Evolutionary conservation across 2,113 vertebrate species (phyloP).

Genomic region (Microcebus griseorufus): DNA sequence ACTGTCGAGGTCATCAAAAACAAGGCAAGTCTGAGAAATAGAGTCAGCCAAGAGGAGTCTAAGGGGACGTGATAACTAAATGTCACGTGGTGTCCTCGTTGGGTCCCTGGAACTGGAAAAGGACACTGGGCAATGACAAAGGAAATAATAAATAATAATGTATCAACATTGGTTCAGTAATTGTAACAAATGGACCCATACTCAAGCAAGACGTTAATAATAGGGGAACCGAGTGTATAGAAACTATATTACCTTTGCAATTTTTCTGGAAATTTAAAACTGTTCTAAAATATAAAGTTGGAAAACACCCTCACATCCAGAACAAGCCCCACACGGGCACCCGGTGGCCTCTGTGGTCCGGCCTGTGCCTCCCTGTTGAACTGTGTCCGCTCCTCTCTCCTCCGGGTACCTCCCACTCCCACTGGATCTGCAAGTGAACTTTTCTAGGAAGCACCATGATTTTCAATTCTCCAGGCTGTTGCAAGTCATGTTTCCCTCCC

Average conservation of each 20-base stretch:
- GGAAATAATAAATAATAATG: background rate
- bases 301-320: background rate
- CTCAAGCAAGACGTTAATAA: background rate
- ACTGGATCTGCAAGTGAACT: background rate
- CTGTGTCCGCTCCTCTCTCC: background rate
- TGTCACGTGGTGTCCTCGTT: background rate
- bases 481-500: background rate
- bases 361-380: background rate
- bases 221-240: background rate
- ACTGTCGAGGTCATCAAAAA: background rate
- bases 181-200: background rate
- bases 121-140: background rate
- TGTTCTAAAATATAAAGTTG: background rate
- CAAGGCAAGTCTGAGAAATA: background rate
- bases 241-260: background rate
- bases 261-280: constrained; percentile 21
- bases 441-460: background rate
- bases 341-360: background rate
- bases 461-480: background rate
- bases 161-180: background rate
- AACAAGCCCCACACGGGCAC: background rate
- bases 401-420: background rate
- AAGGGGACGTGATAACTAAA: background rate
- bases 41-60: background rate
- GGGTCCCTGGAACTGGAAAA: background rate